Evolutionary conservation across 2,797 vertebrate species (phyloP).

Genomic region (Brotula barbata): DNA sequence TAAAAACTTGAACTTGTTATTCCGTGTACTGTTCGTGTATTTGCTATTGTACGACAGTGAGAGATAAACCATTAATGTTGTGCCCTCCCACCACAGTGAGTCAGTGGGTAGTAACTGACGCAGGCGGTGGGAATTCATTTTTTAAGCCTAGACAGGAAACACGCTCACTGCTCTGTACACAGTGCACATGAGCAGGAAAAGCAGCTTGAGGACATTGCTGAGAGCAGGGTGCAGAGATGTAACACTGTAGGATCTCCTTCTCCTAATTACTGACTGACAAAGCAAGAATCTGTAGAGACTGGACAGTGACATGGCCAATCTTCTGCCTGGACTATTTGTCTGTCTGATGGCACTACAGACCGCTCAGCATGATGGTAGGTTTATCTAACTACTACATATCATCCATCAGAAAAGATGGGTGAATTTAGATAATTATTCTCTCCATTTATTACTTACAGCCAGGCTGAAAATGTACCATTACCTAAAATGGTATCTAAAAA

Average conservation of each 20-base stretch:
- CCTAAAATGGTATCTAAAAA: not conserved
- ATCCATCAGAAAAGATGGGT: not conserved
- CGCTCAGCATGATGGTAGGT: slow-evolving; percentile 64
- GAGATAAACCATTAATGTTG: slow-evolving; percentile 2
- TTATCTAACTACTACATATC: not conserved
- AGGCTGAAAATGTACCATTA: not conserved
- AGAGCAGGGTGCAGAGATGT: slow-evolving; percentile 44
- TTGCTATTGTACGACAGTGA: slow-evolving; percentile 5
- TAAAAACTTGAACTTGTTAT: too few species aligned
- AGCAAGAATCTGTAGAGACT: not conserved
- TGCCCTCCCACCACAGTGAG: slow-evolving; percentile 41
- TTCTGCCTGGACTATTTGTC: slow-evolving; percentile 62
- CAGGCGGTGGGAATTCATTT: slow-evolving; percentile 56
- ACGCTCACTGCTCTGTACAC: slow-evolving; percentile 33
- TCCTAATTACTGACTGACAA: slow-evolving; percentile 6
- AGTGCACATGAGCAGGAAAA: slow-evolving; percentile 28
- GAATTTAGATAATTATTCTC: not conserved
- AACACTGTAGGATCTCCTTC: slow-evolving; percentile 20
- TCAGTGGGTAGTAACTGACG: slow-evolving; percentile 52
- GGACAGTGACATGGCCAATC: slow-evolving; percentile 50
- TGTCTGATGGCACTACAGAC: slow-evolving; percentile 60
- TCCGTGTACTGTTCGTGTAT: too few species aligned
- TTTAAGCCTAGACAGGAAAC: slow-evolving; percentile 66
- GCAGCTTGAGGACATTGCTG: slow-evolving; percentile 20
- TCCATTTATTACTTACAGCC: not conserved